Percentiles rank a stretch among this genome's conserved stretches.
Conservation (phyloP, 2,888 invertebrate genomes). For the Plemyria rubiginata region DNA sequence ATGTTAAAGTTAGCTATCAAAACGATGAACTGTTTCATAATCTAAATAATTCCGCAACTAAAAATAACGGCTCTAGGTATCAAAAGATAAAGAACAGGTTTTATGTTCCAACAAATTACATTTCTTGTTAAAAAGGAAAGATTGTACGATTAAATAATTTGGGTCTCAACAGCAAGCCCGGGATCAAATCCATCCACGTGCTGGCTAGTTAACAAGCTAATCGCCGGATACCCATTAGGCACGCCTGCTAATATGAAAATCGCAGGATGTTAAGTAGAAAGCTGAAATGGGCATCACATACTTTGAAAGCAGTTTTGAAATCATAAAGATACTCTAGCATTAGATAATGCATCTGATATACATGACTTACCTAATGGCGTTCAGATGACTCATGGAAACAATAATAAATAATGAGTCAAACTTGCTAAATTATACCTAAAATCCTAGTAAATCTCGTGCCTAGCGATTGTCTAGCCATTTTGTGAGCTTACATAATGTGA, state of each 20-base stretch:
- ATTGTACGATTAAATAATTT: conserved; percentile 17
- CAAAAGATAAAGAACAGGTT: conserved; percentile 13
- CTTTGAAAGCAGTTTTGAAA: conserved; percentile 37
- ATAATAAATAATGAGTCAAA: conserved; percentile 22
- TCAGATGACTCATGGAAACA: conserved; percentile 21
- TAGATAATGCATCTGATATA: conserved; percentile 4
- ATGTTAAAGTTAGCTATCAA: conserved; percentile 35
- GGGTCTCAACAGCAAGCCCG: conserved; percentile 8
- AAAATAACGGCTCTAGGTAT: conserved; percentile 10
- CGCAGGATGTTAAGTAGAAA: conserved; percentile 44
- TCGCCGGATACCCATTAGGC: conserved; percentile 41
- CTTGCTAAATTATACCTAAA: conserved; percentile 16
- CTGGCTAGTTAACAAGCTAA: conserved; percentile 40
- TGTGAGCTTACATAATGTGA: conserved; percentile 51
- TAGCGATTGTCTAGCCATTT: conserved; percentile 39
- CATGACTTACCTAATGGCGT: not conserved
- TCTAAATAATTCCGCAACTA: conserved; percentile 7
- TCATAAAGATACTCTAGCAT: conserved; percentile 21
- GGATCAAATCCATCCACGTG: conserved; percentile 31
- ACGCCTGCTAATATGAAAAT: conserved; percentile 44
- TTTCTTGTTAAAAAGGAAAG: conserved; percentile 2
- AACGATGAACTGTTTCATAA: conserved; percentile 23
- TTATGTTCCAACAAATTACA: conserved; percentile 10
- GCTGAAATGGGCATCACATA: conserved; percentile 35
- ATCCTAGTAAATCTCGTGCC: conserved; percentile 28